phyloP scores from a whole-genome alignment of 2,113 vertebrate species.

The Carlito syrichta region DNA sequence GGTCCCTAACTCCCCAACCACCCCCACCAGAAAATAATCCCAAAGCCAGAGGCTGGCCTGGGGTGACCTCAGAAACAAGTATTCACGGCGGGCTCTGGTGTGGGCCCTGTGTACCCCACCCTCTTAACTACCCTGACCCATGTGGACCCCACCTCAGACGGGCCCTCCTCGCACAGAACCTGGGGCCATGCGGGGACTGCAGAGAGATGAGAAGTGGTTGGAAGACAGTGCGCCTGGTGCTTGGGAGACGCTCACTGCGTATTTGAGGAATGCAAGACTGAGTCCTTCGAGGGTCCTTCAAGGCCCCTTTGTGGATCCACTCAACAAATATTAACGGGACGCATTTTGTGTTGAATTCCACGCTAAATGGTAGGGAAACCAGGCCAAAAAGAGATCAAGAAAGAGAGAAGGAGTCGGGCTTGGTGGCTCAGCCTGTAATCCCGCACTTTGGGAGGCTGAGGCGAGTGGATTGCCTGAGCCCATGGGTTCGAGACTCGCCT shows the following conservation, averaged over 20 bases:
- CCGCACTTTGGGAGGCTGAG: no score
- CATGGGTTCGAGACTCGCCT: no score
- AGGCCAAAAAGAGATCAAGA: no score
- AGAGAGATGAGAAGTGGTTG: no score
- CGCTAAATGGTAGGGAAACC: not conserved
- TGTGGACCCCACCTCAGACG: not conserved
- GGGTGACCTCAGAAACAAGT: not conserved
- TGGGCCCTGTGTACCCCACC: rapidly evolving
- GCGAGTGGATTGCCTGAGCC: no score
- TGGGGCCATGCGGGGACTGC: no score
- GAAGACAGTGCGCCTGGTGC: rapidly evolving
- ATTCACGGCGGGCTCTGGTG: no score
- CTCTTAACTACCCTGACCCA: no score
- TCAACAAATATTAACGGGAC: not conserved
- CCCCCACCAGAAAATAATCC: no score
- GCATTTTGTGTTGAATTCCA: rapidly evolving
- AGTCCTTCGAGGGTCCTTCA: not conserved
- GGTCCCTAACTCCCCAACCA: rapidly evolving
- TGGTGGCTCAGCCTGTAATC: no score
- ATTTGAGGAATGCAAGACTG: not conserved
- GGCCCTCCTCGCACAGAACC: not conserved
- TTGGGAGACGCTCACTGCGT: rapidly evolving
- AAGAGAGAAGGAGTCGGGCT: no score
- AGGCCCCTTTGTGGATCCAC: rapidly evolving
- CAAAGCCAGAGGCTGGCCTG: not conserved